Conservation (phyloP, 2,113 vertebrate species). For the Glareola pratincola region DNA sequence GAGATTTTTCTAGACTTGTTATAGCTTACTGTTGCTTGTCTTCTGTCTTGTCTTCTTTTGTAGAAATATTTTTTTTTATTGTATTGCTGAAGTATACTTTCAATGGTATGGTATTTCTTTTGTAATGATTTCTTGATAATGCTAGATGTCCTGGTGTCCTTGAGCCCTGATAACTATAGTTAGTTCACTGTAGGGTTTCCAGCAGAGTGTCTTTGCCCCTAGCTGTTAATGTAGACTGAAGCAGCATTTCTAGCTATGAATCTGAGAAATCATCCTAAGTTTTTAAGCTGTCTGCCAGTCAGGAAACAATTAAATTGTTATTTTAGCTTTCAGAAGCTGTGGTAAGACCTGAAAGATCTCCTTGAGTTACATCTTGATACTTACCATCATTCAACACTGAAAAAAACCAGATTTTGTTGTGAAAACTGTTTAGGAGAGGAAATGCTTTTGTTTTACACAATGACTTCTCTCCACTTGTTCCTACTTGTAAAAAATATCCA, state of each 20-base stretch:
- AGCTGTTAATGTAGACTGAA: background rate
- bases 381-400: background rate
- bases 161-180: background rate
- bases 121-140: background rate
- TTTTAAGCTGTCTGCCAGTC: background rate
- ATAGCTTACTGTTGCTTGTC: background rate
- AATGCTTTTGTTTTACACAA: background rate
- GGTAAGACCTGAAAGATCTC: background rate
- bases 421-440: background rate
- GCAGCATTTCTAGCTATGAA: background rate
- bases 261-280: background rate
- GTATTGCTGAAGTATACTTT: background rate
- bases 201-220: background rate
- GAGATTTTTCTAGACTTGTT: background rate
- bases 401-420: background rate
- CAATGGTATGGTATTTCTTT: background rate
- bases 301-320: background rate
- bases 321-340: background rate
- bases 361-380: background rate
- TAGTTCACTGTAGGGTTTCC: background rate
- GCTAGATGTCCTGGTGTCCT: background rate
- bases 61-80: background rate
- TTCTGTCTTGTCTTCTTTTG: background rate
- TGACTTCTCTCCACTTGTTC: background rate
- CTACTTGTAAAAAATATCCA: background rate